Base-by-base conservation (phyloP, 2,797 vertebrate genomes). In the Trachops cirrhosus region DNA sequence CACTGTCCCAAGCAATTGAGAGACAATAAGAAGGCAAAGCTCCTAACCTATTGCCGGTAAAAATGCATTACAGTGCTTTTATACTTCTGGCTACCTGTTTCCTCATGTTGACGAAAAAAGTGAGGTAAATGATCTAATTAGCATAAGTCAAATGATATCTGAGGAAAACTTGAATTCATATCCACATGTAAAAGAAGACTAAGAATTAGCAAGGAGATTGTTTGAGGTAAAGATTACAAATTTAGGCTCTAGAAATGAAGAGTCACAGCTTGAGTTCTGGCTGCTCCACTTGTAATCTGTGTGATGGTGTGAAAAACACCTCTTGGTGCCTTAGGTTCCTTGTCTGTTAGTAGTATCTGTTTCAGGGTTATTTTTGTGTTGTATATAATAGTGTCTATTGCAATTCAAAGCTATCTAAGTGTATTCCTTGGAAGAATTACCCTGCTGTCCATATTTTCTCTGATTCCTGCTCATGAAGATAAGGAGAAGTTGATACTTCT, bases 401-500 rank as follows among this genome's bases (percentile, higher is more conserved):
- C 1, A 10, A 74, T 41, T 86, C 62, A 74, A 85, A 77, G 26
- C 8, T 78, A 22, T 82, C 74, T 34, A 46, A 59, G 12, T 41
- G 2, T 34, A 7, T 7, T n/a, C 3, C 19, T 37, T 71, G 34
- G 26, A 62, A 83, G n/a, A 67, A 39, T 83, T 10, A 71, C 1
- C 54, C 32, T 91, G 21, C 8, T 83, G 19, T 67, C 59, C 9
- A 48, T 52, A 73, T 10, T 41, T 77, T 73, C 3, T 4, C 16
- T 68, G 14, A 52, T 15, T 68, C 5, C n/a, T 95, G 11, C 48
- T 89, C 32, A 59, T 88, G 2, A 87, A 84, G 32, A 48, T 88
- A 57, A 91, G 18, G 6, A 50, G 10, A 74, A 34, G 3, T 39
- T 3, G 39, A 37, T 48, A 83, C 62, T 92, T 79, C 29, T 89